Conservation (phyloP, 2,113 vertebrate species). For the crab-eating macaque (Macaca fascicularis) region DNA sequence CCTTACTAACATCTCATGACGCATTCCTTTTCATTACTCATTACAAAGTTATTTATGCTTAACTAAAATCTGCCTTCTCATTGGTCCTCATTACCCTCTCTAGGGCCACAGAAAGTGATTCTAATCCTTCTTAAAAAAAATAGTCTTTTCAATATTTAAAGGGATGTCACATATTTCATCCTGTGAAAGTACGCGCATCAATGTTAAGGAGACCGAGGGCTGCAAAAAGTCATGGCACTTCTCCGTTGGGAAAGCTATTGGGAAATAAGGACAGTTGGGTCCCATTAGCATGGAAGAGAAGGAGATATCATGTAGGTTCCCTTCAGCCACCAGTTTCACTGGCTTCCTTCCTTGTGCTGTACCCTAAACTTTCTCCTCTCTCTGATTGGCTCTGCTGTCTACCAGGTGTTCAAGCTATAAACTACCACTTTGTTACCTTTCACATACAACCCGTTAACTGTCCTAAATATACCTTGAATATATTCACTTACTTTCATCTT, state of each 20-base stretch:
- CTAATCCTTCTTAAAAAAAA: slow-evolving; percentile 57
- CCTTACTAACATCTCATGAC: not conserved
- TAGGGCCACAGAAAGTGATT: slow-evolving; percentile 34
- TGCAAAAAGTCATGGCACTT: not conserved
- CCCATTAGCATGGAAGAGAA: not conserved
- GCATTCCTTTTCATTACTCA: slow-evolving; percentile 1
- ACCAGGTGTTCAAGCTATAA: not conserved
- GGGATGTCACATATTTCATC: slow-evolving; percentile 50
- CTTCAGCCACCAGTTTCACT: not conserved
- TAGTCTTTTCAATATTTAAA: slow-evolving; percentile 71
- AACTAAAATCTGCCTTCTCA: not conserved
- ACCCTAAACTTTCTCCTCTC: not conserved
- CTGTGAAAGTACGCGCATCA: slow-evolving; percentile 15
- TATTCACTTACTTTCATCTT: slow-evolving; percentile 19
- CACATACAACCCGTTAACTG: not conserved
- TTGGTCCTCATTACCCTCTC: not conserved
- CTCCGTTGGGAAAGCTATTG: not conserved
- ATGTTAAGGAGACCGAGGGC: not conserved
- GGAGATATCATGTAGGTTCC: not conserved
- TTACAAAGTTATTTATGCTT: slow-evolving; percentile 23
- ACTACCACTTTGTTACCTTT: not conserved
- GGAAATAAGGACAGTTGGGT: not conserved
- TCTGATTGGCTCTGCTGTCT: not conserved
- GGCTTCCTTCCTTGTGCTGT: not conserved
- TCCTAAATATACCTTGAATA: not conserved